These are phyloP conservation scores for Limenitis camilla DNA, from an alignment of 2,888 invertebrate genomes.

Conservation along the genomic window DNA sequence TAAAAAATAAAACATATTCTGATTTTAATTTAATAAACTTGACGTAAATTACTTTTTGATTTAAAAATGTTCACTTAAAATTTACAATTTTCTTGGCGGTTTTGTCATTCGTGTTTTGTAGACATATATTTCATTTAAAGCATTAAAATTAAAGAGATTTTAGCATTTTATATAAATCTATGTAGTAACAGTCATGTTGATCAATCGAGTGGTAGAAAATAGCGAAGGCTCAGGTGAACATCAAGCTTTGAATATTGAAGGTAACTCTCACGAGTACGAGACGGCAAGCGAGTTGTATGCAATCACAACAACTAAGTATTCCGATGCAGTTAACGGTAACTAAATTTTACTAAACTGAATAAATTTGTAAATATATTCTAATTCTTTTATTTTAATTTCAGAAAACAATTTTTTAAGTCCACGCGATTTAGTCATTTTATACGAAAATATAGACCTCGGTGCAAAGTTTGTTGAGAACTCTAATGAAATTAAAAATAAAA, in stretches of 20 bases:
- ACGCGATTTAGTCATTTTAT: constrained; percentile 55
- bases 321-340: constrained; percentile 38
- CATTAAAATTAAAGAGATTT: constrained; percentile 27
- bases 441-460: constrained; percentile 57
- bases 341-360: neutral
- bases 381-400: constrained; percentile 7
- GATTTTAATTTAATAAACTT: constrained; percentile 10
- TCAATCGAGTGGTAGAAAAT: constrained; percentile 44
- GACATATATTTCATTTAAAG: constrained; percentile 38
- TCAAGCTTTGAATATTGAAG: constrained; percentile 14
- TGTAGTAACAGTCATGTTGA: constrained; percentile 48
- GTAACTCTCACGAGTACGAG: constrained; percentile 36
- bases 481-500: constrained; percentile 31
- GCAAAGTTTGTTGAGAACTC: constrained; percentile 41
- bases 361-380: neutral
- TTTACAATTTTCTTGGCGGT: constrained; percentile 44
- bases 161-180: constrained; percentile 38
- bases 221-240: constrained; percentile 27
- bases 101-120: constrained; percentile 44
- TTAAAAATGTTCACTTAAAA: constrained; percentile 33
- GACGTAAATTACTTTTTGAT: constrained; percentile 10
- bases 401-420: constrained; percentile 34
- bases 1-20: constrained; percentile 4
- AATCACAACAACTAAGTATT: constrained; percentile 43
- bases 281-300: constrained; percentile 53